Evolutionary conservation across 2,888 invertebrate genomes (phyloP).

Genomic region (Chydorus sphaericus): DNA sequence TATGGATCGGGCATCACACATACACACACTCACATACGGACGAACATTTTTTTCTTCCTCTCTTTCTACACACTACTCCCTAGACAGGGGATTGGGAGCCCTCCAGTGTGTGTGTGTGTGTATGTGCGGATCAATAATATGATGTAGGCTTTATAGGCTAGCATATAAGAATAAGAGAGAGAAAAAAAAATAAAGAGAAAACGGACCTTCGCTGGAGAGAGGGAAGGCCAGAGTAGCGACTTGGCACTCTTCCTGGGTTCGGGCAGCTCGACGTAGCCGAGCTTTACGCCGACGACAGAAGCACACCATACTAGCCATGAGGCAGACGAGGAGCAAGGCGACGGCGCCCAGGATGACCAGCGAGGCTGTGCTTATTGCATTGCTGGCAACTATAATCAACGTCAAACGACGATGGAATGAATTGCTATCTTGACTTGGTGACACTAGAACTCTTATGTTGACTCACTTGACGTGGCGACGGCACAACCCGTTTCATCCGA

Average conservation of each 20-base stretch:
- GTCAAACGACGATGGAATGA: background rate
- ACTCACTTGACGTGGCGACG: background rate
- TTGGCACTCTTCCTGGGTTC: slow-evolving; percentile 9
- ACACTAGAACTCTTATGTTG: background rate
- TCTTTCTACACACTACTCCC: too few species aligned
- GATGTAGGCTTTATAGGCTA: too few species aligned
- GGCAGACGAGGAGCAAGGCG: slow-evolving; percentile 1
- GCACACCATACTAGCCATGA: slow-evolving; percentile 3
- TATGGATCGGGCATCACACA: too few species aligned
- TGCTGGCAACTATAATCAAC: background rate
- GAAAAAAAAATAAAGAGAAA: too few species aligned
- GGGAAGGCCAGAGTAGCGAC: background rate
- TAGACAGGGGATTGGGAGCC: too few species aligned
- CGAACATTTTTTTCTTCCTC: too few species aligned
- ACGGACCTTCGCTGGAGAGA: background rate
- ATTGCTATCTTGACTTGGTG: background rate
- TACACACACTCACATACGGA: too few species aligned
- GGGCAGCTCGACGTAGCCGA: background rate
- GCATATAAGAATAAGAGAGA: too few species aligned
- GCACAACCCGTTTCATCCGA: slow-evolving; percentile 12
- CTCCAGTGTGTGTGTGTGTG: too few species aligned
- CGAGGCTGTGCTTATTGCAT: slow-evolving; percentile 10
- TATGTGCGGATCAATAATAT: too few species aligned
- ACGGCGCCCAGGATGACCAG: slow-evolving; percentile 7
- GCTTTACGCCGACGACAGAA: slow-evolving; percentile 11